These are phyloP conservation scores for Barbus barbus DNA, from an alignment of 2,113 vertebrate species.

Conservation along the genomic window DNA sequence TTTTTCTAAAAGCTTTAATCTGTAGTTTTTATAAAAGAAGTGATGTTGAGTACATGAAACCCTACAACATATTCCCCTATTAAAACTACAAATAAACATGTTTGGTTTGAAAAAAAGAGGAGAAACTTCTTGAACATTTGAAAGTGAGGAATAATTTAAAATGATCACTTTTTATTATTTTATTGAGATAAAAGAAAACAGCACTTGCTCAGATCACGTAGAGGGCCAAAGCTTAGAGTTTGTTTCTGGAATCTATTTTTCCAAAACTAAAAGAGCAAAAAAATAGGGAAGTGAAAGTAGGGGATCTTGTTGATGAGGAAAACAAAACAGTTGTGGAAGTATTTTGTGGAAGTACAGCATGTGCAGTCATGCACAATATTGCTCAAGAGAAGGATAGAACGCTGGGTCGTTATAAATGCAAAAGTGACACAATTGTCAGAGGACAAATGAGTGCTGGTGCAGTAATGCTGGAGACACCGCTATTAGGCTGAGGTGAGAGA, in stretches of 20 bases:
- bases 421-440: neutral
- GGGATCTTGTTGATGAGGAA: slow-evolving; percentile 33
- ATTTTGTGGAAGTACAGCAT: slow-evolving; percentile 19
- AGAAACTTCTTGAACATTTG: neutral
- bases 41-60: neutral
- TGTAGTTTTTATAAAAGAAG: neutral
- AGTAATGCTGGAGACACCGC: neutral
- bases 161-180: neutral
- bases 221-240: neutral
- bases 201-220: neutral
- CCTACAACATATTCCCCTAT: neutral
- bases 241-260: neutral
- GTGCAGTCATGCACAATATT: slow-evolving; percentile 16
- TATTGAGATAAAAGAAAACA: neutral
- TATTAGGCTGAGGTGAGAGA: slow-evolving; percentile 26
- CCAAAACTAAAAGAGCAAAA: neutral
- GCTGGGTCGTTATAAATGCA: neutral
- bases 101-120: neutral
- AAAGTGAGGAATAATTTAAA: neutral
- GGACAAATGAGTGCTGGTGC: neutral
- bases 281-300: slow-evolving; percentile 44
- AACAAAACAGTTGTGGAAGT: slow-evolving; percentile 24
- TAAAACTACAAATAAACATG: neutral
- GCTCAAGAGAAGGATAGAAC: slow-evolving; percentile 22
- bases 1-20: neutral